Base-by-base conservation (phyloP, 2,888 invertebrate species). In the Stomorhina lunata region DNA sequence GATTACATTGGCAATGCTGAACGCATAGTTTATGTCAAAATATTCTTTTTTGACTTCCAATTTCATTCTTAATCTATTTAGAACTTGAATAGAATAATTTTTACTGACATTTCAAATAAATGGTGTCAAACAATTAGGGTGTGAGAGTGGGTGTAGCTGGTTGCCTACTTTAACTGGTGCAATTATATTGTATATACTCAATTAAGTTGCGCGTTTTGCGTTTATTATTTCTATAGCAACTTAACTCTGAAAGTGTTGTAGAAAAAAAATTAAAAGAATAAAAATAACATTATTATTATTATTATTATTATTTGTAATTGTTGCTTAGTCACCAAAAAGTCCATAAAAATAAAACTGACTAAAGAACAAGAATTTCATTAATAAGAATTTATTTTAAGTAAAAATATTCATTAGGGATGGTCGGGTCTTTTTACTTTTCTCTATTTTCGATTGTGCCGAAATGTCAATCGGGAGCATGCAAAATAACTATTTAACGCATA, bases 301-400 rank as follows among this genome's bases (percentile, higher is more conserved):
- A 40, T 25, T 32, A 48, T 6, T 27, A 27, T 43, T 55, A 25
- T 32, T 27, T 29, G 34, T 40, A 61, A 61, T 66, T 75, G 55
- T 53, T 75, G 73, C 63, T 75, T 69, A 69, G 50, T 79, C 68
- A 66, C 45, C 43, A 34, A 65, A 72, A 45, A 37, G 2, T 4
- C 9, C 9, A 57, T 4, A 55, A 29, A 55, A 7, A 27, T 9
- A 32, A 40, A 6, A 2, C 12, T 15, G 9, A 37, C 12, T 48
- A 20, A 32, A 32, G 48, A 22, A 34, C 57, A 37, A 27, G 25
- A 53, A 32, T 55, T 15, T 40, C 27, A 69, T 40, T 68, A 53
- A 68, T n/a, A 53, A 40, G 20, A 6, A 12, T 68, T 27, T 12
- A 53, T 40, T 69, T 55, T 9, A 53, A 27, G 12, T 66, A n/a